These are phyloP conservation scores for Oeneis ivallda DNA, from an alignment of 2,888 invertebrate species.

Conservation along the genomic window DNA sequence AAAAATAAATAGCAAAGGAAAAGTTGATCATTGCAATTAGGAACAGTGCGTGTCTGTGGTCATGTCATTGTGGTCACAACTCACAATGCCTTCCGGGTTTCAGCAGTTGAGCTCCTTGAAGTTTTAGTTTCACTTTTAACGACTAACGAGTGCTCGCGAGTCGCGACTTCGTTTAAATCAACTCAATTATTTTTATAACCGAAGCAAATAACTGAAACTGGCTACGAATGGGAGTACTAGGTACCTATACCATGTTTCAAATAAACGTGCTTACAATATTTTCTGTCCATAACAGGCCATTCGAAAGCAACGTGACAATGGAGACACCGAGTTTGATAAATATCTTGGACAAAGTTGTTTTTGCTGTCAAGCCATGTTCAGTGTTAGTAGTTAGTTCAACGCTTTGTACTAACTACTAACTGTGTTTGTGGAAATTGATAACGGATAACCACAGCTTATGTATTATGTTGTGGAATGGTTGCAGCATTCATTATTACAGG, in stretches of 20 bases:
- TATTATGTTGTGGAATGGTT: no score
- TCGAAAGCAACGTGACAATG: no score
- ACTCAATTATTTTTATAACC: neutral
- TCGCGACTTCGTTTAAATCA: neutral
- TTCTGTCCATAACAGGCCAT: no score
- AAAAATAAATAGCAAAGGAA: conserved; percentile 1
- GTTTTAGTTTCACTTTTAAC: neutral
- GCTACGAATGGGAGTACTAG: no score
- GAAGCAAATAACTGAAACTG: no score
- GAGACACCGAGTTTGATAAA: no score
- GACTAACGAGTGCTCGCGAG: neutral
- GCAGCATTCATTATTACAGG: no score
- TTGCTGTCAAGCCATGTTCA: no score
- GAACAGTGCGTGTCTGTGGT: neutral
- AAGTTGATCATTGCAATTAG: conserved; percentile 2
- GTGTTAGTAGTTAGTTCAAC: no score
- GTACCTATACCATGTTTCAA: no score
- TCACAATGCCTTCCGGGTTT: conserved; percentile 36
- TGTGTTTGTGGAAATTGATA: neutral
- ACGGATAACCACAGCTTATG: neutral
- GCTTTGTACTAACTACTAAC: no score
- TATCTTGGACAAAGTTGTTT: neutral
- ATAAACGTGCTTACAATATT: no score
- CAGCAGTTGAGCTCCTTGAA: conserved; percentile 3
- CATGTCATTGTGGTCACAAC: conserved; percentile 20